Evolutionary conservation across 2,113 vertebrate genomes (phyloP).

Genomic region (Dicrurus megarhynchus): DNA sequence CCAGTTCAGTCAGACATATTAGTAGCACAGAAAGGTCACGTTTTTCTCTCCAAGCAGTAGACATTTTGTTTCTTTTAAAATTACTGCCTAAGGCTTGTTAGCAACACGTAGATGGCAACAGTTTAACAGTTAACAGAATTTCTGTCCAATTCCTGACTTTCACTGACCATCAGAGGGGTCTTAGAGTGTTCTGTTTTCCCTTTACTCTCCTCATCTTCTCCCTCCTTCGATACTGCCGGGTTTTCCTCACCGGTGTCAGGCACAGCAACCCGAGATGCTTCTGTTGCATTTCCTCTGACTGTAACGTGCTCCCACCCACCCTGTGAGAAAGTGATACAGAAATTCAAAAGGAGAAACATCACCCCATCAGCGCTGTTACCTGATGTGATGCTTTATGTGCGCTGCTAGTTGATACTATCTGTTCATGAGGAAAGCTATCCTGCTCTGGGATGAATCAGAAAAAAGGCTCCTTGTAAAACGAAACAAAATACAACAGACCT

Average conservation of each 20-base stretch:
- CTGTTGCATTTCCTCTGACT: constrained; percentile 84
- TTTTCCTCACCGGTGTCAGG: not conserved
- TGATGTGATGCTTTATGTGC: not conserved
- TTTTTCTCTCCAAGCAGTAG: not conserved
- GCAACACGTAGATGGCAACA: not conserved
- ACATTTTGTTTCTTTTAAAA: not conserved
- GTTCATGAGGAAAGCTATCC: not conserved
- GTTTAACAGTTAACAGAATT: constrained; percentile 68
- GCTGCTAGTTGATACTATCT: not conserved
- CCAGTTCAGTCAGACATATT: not conserved
- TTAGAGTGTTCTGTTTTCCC: not conserved
- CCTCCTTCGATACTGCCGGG: not conserved
- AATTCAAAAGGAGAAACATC: not conserved
- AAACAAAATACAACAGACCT: not conserved
- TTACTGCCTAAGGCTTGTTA: not conserved
- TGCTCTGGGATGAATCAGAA: not conserved
- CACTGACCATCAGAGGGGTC: constrained; percentile 15
- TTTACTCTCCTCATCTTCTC: not conserved
- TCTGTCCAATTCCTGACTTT: constrained; percentile 44
- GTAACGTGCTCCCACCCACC: constrained; percentile 95
- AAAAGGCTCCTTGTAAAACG: not conserved
- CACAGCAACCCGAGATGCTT: constrained; percentile 37
- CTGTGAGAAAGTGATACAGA: constrained; percentile 59
- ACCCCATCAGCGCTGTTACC: not conserved
- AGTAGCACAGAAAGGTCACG: not conserved